Percentiles rank a stretch among this genome's conserved stretches.
Conservation (phyloP, 1,140 invertebrate species). For the Pseudomyrmex cubaensis region DNA sequence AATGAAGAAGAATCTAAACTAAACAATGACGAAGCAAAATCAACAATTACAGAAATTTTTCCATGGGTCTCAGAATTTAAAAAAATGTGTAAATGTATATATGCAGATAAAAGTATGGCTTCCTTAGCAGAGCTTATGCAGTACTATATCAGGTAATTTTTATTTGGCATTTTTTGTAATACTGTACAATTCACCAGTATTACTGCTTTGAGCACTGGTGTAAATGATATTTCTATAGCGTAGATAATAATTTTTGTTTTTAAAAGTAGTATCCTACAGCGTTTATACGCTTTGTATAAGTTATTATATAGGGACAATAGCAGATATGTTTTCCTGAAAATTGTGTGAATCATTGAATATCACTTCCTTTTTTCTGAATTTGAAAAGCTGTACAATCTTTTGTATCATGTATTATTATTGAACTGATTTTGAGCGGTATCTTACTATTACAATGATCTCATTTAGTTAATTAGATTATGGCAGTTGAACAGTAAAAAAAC, state of each 20-base stretch:
- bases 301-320: background rate
- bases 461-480: slow-evolving; percentile 49
- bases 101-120: slow-evolving; percentile 69
- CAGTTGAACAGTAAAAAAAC: slow-evolving; percentile 49
- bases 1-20: slow-evolving; percentile 53
- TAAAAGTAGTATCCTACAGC: too few species aligned
- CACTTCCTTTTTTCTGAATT: background rate
- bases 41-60: slow-evolving; percentile 72
- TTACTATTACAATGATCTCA: slow-evolving; percentile 43
- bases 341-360: background rate
- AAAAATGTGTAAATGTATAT: slow-evolving; percentile 69
- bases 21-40: slow-evolving; percentile 68
- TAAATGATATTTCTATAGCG: slow-evolving; percentile 13
- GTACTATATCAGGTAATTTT: slow-evolving; percentile 74
- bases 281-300: too few species aligned
- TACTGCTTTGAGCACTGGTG: slow-evolving; percentile 72
- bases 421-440: slow-evolving; percentile 49
- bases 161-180: slow-evolving; percentile 9
- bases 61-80: slow-evolving; percentile 76
- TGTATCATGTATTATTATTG: slow-evolving; percentile 44
- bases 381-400: background rate
- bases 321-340: background rate
- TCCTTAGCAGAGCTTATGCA: slow-evolving; percentile 75
- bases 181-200: slow-evolving; percentile 68
- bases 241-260: slow-evolving; percentile 6